A percentile compares a stretch with the other conserved stretches of the same genome.
Evolutionary conservation across 2,797 vertebrate species (phyloP).

Genomic region (Gymnoscopelus braueri): DNA sequence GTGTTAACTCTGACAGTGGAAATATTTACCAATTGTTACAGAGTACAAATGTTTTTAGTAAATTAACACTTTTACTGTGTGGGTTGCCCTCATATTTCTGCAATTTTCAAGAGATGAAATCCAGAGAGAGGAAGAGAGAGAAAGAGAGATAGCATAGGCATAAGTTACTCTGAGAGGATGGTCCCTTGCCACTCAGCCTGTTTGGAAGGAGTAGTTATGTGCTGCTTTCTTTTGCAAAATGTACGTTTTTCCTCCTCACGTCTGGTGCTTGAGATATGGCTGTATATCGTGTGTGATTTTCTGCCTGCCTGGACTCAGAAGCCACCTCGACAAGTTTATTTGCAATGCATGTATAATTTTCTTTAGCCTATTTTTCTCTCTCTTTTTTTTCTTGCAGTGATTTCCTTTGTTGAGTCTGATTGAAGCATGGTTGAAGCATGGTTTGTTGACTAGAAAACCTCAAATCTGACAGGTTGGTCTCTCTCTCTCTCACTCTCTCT

Average conservation of each 20-base stretch:
- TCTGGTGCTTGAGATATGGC: slow-evolving; percentile 13
- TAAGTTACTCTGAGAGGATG: not conserved
- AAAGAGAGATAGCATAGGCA: not conserved
- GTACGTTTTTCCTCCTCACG: slow-evolving; percentile 19
- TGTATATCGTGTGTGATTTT: slow-evolving; percentile 2
- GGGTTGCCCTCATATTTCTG: no score
- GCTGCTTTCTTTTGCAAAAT: slow-evolving; percentile 15
- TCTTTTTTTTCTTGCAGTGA: not conserved
- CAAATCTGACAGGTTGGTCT: slow-evolving; percentile 13
- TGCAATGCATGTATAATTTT: slow-evolving; percentile 13
- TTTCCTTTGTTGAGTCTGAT: slow-evolving; percentile 18
- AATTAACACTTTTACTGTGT: no score
- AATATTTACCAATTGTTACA: no score
- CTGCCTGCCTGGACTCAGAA: slow-evolving; percentile 10
- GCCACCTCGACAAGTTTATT: slow-evolving; percentile 26
- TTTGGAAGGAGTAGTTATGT: slow-evolving; percentile 9
- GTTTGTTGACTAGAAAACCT: slow-evolving; percentile 9
- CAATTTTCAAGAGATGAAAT: no score
- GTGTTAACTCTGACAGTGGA: slow-evolving; percentile 1
- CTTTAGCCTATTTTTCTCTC: not conserved
- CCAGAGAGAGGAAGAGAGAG: not conserved
- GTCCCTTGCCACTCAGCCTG: slow-evolving; percentile 1
- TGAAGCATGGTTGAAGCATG: slow-evolving; percentile 25
- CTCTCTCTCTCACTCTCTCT: not conserved
- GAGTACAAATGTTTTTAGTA: no score